phyloP scores from a whole-genome alignment of 2,113 vertebrate species.

The Centropus bengalensis region DNA sequence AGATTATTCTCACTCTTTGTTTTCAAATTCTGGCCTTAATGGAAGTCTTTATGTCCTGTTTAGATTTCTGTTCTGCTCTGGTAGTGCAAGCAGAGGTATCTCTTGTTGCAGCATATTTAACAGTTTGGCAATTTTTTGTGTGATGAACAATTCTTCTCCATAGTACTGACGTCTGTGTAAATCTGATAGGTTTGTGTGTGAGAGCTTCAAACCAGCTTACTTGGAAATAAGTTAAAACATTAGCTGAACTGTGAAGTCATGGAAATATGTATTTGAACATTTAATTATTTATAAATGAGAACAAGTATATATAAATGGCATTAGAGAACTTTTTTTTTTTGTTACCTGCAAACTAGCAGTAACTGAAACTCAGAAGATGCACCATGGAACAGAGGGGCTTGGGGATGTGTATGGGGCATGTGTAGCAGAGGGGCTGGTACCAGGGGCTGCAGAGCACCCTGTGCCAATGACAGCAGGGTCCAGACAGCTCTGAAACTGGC shows the following conservation, averaged over 20 bases:
- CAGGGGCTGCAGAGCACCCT: background rate
- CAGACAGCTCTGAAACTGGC: background rate
- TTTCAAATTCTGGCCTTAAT: background rate
- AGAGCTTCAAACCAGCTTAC: background rate
- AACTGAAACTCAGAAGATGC: background rate
- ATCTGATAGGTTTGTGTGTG: background rate
- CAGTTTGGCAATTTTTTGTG: background rate
- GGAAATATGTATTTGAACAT: background rate
- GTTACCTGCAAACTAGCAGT: background rate
- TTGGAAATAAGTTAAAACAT: background rate
- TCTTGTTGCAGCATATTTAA: background rate
- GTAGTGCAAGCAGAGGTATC: background rate
- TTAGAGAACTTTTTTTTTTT: background rate
- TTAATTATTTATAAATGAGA: background rate
- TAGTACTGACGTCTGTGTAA: background rate
- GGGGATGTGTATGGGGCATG: background rate
- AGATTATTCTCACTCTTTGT: background rate
- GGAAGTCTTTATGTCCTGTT: background rate
- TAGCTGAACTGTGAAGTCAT: background rate
- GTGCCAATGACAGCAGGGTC: background rate
- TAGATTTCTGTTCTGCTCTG: background rate
- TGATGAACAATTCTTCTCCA: background rate
- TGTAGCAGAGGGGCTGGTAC: rapidly evolving
- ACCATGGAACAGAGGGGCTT: rapidly evolving
- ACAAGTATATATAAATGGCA: background rate